Conservation (phyloP, 2,113 vertebrate species). For the Leucosticte australis region DNA sequence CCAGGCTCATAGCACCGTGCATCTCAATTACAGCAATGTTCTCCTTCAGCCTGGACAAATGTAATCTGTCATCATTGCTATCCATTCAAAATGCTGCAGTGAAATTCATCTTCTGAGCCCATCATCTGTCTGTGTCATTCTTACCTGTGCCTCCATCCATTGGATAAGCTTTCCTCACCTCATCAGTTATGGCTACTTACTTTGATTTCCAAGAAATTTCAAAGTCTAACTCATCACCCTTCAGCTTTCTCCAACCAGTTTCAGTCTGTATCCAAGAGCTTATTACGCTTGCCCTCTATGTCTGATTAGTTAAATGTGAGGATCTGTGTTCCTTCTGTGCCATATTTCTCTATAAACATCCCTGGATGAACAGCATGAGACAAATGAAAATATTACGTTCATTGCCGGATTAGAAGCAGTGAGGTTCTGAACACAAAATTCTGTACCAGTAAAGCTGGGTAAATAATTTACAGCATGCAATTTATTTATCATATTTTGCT, state of each 20-base stretch:
- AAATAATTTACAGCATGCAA: background rate
- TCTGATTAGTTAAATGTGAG: background rate
- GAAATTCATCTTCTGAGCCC: background rate
- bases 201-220: background rate
- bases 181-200: background rate
- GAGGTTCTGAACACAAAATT: background rate
- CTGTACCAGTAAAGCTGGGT: background rate
- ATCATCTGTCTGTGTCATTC: background rate
- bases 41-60: background rate
- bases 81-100: background rate
- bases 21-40: background rate
- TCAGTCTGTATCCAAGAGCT: background rate
- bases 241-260: background rate
- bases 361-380: background rate
- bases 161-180: background rate
- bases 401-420: background rate
- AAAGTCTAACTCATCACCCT: background rate
- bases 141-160: background rate
- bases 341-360: background rate
- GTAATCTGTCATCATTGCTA: background rate
- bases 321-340: background rate
- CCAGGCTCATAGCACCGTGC: rapidly evolving
- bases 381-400: background rate
- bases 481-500: background rate
- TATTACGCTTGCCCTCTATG: background rate